Percentiles rank a stretch among this genome's conserved stretches.
These are phyloP conservation scores for Dinoponera quadriceps DNA, from an alignment of 1,140 invertebrate genomes.

Conservation along the genomic window DNA sequence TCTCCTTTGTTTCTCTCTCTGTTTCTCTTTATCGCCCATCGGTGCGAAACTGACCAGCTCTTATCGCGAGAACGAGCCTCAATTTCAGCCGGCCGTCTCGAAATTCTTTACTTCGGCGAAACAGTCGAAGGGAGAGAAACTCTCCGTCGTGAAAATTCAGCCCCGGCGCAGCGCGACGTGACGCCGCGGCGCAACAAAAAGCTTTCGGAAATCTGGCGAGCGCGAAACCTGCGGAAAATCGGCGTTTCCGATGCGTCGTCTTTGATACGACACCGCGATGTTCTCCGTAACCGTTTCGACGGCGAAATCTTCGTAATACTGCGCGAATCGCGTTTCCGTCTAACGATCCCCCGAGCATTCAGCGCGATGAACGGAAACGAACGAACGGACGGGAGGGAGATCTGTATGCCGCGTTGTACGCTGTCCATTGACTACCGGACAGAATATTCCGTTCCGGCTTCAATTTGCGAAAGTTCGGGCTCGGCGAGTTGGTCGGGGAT, in stretches of 20 bases:
- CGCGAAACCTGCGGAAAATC: slow-evolving; percentile 3
- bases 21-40: neutral
- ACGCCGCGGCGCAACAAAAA: neutral
- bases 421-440: slow-evolving; percentile 56
- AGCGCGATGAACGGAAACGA: slow-evolving; percentile 44
- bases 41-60: neutral
- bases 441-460: slow-evolving; percentile 67
- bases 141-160: too few species aligned
- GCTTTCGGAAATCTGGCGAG: slow-evolving; percentile 48
- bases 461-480: slow-evolving; percentile 70
- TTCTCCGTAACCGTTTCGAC: slow-evolving; percentile 45
- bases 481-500: slow-evolving; percentile 32
- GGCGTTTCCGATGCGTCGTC: slow-evolving; percentile 33
- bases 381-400: neutral
- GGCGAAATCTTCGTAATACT: slow-evolving; percentile 48
- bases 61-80: slow-evolving; percentile 11
- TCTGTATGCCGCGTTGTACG: slow-evolving; percentile 61
- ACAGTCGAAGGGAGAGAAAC: neutral
- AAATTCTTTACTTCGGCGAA: slow-evolving; percentile 14
- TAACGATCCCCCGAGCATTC: slow-evolving; percentile 61
- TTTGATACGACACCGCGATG: slow-evolving; percentile 38
- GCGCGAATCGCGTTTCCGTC: slow-evolving; percentile 41
- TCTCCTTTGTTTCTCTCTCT: neutral
- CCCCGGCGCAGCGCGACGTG: neutral
- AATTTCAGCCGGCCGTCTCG: slow-evolving; percentile 5